Conservation (phyloP, 2,113 vertebrate genomes). For the Gila orcuttii region DNA sequence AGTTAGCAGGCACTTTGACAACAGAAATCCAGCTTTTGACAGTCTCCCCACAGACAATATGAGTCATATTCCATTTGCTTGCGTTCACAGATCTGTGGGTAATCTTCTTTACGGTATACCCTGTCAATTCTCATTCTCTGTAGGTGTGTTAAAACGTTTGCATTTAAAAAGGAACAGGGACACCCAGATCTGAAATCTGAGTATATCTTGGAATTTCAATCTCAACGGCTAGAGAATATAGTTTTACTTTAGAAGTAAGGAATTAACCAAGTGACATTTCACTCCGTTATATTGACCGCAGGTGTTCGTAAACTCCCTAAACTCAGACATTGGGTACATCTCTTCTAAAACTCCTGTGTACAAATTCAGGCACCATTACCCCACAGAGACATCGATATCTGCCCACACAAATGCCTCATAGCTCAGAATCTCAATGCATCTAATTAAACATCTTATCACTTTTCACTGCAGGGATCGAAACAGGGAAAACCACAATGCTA, state of each 20-base stretch:
- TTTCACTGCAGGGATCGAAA: background rate
- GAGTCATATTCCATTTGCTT: background rate
- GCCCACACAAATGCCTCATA: background rate
- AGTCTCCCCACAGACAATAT: background rate
- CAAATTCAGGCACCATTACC: background rate
- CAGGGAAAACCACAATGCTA: constrained; percentile 1
- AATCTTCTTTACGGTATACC: background rate
- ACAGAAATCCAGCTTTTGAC: background rate
- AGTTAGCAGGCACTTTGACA: constrained; percentile 1
- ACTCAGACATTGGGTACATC: background rate
- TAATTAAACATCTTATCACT: constrained; percentile 15
- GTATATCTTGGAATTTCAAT: background rate
- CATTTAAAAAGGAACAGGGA: background rate
- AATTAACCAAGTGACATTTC: background rate
- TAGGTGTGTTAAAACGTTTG: background rate
- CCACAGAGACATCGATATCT: background rate
- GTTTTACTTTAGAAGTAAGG: background rate
- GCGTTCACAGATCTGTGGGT: background rate
- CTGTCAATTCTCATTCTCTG: constrained; percentile 5
- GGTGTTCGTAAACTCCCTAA: background rate
- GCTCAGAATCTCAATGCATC: constrained; percentile 1
- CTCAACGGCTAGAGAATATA: background rate
- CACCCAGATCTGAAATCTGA: background rate
- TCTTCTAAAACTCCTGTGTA: background rate
- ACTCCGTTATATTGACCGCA: background rate